phyloP scores from a whole-genome alignment of 2,113 vertebrate species.

The Typhlomys cinereus region DNA sequence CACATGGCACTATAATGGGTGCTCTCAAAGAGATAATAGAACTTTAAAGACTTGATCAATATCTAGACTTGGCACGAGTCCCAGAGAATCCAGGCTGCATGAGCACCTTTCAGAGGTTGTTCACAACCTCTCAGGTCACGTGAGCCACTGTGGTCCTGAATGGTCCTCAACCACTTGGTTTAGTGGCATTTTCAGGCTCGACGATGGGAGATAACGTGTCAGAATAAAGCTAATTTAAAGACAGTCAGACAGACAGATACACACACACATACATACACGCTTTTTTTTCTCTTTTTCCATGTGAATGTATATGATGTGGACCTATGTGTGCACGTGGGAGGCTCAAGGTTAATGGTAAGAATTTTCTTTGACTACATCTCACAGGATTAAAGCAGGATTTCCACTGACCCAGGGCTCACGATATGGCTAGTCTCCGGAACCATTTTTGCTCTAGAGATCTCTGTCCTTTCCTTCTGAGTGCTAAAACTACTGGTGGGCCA shows the following conservation, averaged over 20 bases:
- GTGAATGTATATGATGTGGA: too few relatives aligned
- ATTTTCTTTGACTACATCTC: too few relatives aligned
- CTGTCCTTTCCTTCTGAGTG: too few relatives aligned
- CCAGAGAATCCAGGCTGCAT: not conserved
- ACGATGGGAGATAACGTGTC: not conserved
- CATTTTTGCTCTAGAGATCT: too few relatives aligned
- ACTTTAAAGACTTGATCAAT: not conserved
- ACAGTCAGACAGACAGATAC: not conserved
- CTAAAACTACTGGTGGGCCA: too few relatives aligned
- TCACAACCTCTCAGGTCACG: not conserved
- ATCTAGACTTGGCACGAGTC: not conserved
- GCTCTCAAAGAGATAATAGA: not conserved
- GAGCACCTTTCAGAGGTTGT: not conserved
- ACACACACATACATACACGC: not conserved
- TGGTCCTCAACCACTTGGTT: not conserved
- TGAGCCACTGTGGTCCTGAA: not conserved
- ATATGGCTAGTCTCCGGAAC: too few relatives aligned
- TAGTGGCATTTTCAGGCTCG: not conserved
- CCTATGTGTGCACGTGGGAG: too few relatives aligned
- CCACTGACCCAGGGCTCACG: too few relatives aligned
- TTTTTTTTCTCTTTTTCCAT: too few relatives aligned
- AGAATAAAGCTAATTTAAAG: conserved; percentile 13
- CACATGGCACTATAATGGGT: not conserved
- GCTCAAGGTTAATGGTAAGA: too few relatives aligned
- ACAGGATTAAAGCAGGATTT: too few relatives aligned